These are phyloP conservation scores for Cephonodes hylas DNA, from an alignment of 2,888 invertebrate genomes.

Conservation along the genomic window DNA sequence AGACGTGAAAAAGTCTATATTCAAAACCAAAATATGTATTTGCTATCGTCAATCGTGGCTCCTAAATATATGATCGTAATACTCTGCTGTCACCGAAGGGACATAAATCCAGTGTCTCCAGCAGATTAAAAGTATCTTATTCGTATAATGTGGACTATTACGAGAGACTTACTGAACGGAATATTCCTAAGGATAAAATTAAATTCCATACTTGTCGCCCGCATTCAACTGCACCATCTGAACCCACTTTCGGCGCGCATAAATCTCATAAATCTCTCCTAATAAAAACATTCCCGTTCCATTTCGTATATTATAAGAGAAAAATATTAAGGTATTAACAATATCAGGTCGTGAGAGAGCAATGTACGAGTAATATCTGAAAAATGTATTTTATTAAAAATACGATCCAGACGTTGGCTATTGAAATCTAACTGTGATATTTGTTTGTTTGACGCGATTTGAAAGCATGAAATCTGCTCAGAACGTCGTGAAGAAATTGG, in stretches of 20 bases:
- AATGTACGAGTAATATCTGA: neutral
- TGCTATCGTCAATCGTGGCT: too few species aligned
- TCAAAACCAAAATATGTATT: too few species aligned
- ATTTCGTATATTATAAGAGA: slow-evolving; percentile 35
- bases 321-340: slow-evolving; percentile 34
- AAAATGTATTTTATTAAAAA: slow-evolving; percentile 1
- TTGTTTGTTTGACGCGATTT: neutral
- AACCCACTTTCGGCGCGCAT: slow-evolving; percentile 43
- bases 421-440: neutral
- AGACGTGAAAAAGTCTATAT: too few species aligned
- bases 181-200: slow-evolving; percentile 43
- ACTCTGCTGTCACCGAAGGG: neutral
- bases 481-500: neutral
- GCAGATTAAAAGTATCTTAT: neutral
- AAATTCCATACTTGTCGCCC: slow-evolving; percentile 56
- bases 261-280: slow-evolving; percentile 47
- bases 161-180: slow-evolving; percentile 4
- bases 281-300: slow-evolving; percentile 49
- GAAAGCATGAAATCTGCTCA: neutral
- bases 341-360: slow-evolving; percentile 20
- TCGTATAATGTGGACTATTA: neutral
- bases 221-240: slow-evolving; percentile 49
- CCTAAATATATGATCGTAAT: neutral
- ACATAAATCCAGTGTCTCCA: neutral
- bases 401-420: neutral